Percentiles rank a stretch among this genome's conserved stretches.
phyloP scores from a whole-genome alignment of 2,113 vertebrate genomes.

The Strix aluco region DNA sequence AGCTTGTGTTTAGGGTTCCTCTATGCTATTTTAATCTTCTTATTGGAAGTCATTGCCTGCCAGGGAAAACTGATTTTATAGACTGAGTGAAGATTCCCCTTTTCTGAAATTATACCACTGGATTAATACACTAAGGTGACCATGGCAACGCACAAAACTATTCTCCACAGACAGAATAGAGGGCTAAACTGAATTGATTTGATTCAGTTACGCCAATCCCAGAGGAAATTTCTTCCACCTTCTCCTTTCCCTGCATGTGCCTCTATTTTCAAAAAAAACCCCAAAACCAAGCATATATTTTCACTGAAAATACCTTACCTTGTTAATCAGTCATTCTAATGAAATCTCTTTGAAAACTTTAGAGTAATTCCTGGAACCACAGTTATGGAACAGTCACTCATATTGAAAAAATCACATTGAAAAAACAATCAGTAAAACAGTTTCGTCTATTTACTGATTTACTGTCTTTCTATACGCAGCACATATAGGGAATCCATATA shows the following conservation, averaged over 20 bases:
- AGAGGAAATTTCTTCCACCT: constrained; percentile 35
- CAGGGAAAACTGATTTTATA: neutral
- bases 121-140: constrained; percentile 22
- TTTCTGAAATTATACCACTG: constrained; percentile 31
- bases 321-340: neutral
- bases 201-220: constrained; percentile 25
- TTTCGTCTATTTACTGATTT: neutral
- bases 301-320: neutral
- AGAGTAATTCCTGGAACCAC: neutral
- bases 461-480: neutral
- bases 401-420: neutral
- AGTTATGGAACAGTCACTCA: neutral
- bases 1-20: neutral
- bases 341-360: neutral
- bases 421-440: neutral
- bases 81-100: constrained; percentile 17
- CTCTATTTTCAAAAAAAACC: neutral
- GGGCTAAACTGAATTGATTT: constrained; percentile 35
- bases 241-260: neutral
- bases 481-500: neutral
- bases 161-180: constrained; percentile 7
- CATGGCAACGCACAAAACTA: constrained; percentile 23
- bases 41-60: constrained; percentile 2
- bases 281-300: neutral
- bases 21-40: constrained; percentile 6